phyloP scores from a whole-genome alignment of 2,888 invertebrate genomes.

The Tanytarsus gracilentus region DNA sequence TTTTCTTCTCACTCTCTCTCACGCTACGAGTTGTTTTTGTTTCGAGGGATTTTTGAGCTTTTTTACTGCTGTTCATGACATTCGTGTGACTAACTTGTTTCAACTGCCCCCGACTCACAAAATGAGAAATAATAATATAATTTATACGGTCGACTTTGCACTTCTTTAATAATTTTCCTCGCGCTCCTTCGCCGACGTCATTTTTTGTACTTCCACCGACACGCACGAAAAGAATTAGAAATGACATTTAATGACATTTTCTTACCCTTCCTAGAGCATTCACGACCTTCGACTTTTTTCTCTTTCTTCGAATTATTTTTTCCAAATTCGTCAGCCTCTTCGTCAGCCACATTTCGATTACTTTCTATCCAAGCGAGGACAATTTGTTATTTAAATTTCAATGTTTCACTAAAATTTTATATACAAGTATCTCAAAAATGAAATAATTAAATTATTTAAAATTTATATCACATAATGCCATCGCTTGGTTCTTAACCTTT shows the following conservation, averaged over 20 bases:
- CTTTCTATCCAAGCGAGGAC: too few species aligned
- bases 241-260: not conserved
- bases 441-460: too few species aligned
- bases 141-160: conserved; percentile 14
- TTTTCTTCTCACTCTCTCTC: too few species aligned
- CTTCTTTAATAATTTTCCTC: conserved; percentile 11
- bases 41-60: conserved; percentile 6
- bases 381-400: too few species aligned
- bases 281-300: not conserved
- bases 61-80: not conserved
- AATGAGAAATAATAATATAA: not conserved
- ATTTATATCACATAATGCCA: too few species aligned
- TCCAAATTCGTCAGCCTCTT: too few species aligned
- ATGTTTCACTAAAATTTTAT: too few species aligned
- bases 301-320: not conserved
- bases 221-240: conserved; percentile 20
- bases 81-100: conserved; percentile 1
- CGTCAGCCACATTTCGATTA: too few species aligned
- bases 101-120: not conserved
- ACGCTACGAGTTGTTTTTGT: not conserved
- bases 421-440: too few species aligned
- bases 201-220: not conserved
- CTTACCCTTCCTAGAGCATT: not conserved
- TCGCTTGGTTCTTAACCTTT: too few species aligned
- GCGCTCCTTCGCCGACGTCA: not conserved